Conservation (phyloP, 2,888 invertebrate species). For the Mythimna pallens region DNA sequence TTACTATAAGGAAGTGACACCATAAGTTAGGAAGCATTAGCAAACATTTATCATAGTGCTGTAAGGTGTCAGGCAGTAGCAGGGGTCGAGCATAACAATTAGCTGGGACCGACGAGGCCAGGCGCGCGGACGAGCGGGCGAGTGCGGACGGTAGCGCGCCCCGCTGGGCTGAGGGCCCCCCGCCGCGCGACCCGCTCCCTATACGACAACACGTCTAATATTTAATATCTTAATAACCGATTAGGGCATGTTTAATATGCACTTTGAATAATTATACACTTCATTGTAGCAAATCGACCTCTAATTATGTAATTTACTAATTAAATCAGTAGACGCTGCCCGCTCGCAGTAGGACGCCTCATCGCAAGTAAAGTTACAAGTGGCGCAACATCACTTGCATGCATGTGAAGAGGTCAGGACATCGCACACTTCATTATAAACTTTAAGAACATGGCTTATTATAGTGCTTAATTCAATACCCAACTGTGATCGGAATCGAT, state of each 20-base stretch:
- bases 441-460: background rate
- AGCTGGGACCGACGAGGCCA: constrained; percentile 67
- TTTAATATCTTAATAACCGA: constrained; percentile 89
- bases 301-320: constrained; percentile 63
- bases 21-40: constrained; percentile 33
- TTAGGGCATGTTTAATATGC: constrained; percentile 83
- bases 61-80: constrained; percentile 71
- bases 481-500: constrained; percentile 7
- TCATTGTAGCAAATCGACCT: constrained; percentile 74
- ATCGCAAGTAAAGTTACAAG: constrained; percentile 10
- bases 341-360: constrained; percentile 40
- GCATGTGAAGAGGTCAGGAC: constrained; percentile 20
- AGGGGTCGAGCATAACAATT: constrained; percentile 80
- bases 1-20: background rate
- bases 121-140: constrained; percentile 63
- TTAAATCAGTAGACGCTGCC: constrained; percentile 46
- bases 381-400: constrained; percentile 23
- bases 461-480: background rate
- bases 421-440: constrained; percentile 7
- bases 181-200: constrained; percentile 78
- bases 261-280: constrained; percentile 84
- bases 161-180: constrained; percentile 81
- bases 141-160: constrained; percentile 82
- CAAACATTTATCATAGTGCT: constrained; percentile 71
- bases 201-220: constrained; percentile 75